A percentile compares a stretch with the other conserved stretches of the same genome.
Conservation (phyloP, 2,888 invertebrate species). For the Molorchus minor region DNA sequence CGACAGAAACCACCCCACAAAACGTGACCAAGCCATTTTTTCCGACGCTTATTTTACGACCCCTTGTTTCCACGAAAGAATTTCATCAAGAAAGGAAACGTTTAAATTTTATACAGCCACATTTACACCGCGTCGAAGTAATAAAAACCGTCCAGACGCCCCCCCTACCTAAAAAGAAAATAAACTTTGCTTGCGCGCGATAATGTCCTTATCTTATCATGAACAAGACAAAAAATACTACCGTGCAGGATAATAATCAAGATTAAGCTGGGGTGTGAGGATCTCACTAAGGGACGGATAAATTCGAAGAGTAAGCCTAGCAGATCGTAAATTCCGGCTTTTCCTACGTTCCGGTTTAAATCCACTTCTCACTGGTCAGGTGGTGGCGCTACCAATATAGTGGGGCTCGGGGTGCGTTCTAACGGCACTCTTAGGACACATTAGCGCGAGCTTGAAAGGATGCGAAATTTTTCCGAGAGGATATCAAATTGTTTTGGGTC, state of each 20-base stretch:
- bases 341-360: conserved; percentile 51
- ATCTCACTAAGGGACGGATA: conserved; percentile 54
- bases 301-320: conserved; percentile 57
- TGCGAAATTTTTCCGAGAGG: conserved; percentile 14
- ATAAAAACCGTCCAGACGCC: conserved; percentile 6
- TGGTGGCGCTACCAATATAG: conserved; percentile 36
- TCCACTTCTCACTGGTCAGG: conserved; percentile 53
- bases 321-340: conserved; percentile 57
- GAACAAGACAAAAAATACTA: conserved; percentile 49
- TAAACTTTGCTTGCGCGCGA: no score
- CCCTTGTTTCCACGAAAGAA: background rate
- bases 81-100: background rate
- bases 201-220: conserved; percentile 49
- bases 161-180: no score
- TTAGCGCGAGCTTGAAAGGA: conserved; percentile 39
- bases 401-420: conserved; percentile 24
- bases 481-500: conserved; percentile 30
- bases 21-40: no score
- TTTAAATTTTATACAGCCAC: conserved; percentile 8
- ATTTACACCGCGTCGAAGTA: conserved; percentile 1
- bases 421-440: conserved; percentile 46
- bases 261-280: conserved; percentile 56
- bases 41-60: background rate
- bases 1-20: no score
- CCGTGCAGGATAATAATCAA: conserved; percentile 57